Evolutionary conservation across 1,140 invertebrate species (phyloP), one percentile per base, ranked within the genome.

Genomic region (Meteorus sp.): DNA sequence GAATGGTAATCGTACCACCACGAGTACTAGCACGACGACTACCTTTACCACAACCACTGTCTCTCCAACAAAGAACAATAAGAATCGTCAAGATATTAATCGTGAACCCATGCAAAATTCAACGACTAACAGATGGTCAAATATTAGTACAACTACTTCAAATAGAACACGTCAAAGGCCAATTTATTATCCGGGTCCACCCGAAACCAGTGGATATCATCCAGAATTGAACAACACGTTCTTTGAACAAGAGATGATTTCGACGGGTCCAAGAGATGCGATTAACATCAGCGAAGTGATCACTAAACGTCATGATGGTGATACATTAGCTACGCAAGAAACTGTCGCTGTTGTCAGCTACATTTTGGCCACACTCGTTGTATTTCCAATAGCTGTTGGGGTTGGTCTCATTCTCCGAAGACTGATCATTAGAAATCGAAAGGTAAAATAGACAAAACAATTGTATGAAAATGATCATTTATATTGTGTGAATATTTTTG

Each of bases 381-480:
- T 80, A 23, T 80, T 80, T 66, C 78, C 78, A 44, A 79, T 80
- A 55, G 78, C 76, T 60, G 73, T 80, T 66, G 76, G 78, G 63
- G 72, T 80, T 64, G 78, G 71, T 51, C 74, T 80, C 59, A 80
- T 80, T 56, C 71, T 80, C 52, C 77, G 77, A 78, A 79, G 78
- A 79, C 75, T 80, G 75, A 79, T 80, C 67, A 71, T 80, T 74
- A 80, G 72, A 63, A 80, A 80, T 77, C 77, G 78, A 72, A 80
- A 80, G 77, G 78, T 80, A 64, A 76, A 67, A 51, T 44, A 17
- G 17, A 27, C 50, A 35, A 13, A 8, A n/a, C 5, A 22, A 25
- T 52, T 29, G 6, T 20, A 37, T 39, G 9, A 15, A 11, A 33
- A 31, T 41, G 50, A 43, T 60, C 31, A 43, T n/a, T 19, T 41